A percentile compares a stretch with the other conserved stretches of the same genome.
Conservation (phyloP, 1,140 invertebrate genomes). For the Monochamus saltuarius region DNA sequence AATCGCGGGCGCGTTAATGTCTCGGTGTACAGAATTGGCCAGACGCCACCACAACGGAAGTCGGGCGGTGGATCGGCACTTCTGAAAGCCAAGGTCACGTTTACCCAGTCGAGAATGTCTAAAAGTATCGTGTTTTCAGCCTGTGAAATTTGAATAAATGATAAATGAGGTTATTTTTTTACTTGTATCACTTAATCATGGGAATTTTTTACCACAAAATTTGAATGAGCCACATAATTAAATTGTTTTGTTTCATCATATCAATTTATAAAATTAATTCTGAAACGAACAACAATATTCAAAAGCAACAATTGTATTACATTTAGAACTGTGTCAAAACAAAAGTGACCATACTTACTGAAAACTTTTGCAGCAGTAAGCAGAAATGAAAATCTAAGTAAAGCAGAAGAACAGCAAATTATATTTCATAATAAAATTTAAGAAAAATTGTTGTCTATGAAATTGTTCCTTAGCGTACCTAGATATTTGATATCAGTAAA, state of each 20-base stretch:
- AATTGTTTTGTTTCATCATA: neutral
- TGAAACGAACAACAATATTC: neutral
- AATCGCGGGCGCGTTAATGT: neutral
- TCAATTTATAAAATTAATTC: neutral
- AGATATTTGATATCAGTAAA: no score
- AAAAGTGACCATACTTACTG: no score
- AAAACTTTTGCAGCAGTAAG: no score
- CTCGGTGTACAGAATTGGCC: conserved; percentile 3
- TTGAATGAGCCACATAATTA: neutral
- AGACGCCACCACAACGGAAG: conserved; percentile 1
- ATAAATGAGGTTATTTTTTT: neutral
- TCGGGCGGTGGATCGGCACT: neutral
- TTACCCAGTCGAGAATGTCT: neutral
- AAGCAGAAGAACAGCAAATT: no score
- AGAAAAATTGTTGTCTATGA: no score
- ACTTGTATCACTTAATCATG: neutral
- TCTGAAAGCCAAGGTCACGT: conserved; percentile 4
- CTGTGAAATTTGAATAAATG: no score
- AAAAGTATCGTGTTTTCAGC: no score
- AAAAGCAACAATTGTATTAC: no score
- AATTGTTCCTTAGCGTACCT: no score
- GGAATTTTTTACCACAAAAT: neutral
- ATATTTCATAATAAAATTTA: no score
- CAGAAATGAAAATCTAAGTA: no score
- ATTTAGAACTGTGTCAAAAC: no score